phyloP scores from a whole-genome alignment of 2,797 vertebrate genomes.

The Aselliscus stoliczkanus region DNA sequence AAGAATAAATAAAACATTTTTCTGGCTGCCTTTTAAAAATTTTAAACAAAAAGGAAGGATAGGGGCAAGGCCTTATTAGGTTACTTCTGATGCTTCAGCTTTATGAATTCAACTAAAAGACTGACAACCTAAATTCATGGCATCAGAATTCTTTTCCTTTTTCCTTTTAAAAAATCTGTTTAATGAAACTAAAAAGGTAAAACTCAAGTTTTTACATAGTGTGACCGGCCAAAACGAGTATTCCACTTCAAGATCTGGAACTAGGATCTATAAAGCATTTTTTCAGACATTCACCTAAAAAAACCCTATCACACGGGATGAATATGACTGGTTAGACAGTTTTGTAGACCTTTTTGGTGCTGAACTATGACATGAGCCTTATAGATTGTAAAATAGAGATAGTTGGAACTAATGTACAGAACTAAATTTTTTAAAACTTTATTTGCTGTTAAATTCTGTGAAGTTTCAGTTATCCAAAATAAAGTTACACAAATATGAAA shows the following conservation, averaged over 20 bases:
- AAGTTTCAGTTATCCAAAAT: slow-evolving; percentile 76
- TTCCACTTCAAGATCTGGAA: slow-evolving; percentile 34
- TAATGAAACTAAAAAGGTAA: slow-evolving; percentile 29
- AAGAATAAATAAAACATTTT: slow-evolving; percentile 24
- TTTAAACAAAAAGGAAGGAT: neutral
- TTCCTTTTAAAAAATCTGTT: neutral
- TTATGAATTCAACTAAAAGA: slow-evolving; percentile 40
- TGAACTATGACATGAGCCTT: slow-evolving; percentile 79
- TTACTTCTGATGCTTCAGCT: slow-evolving; percentile 46
- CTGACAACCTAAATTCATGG: slow-evolving; percentile 36
- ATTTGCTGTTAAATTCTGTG: slow-evolving; percentile 78
- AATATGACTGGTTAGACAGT: slow-evolving; percentile 61
- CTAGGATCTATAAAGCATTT: slow-evolving; percentile 26
- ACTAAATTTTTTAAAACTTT: slow-evolving; percentile 72
- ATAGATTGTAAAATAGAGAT: slow-evolving; percentile 79
- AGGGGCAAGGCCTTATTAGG: slow-evolving; percentile 14
- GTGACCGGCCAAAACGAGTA: slow-evolving; percentile 41
- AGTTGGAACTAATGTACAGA: slow-evolving; percentile 80
- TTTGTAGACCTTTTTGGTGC: slow-evolving; percentile 77
- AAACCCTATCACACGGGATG: slow-evolving; percentile 24
- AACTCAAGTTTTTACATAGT: slow-evolving; percentile 40
- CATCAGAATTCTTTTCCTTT: neutral
- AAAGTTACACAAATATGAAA: slow-evolving; percentile 69
- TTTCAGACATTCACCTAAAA: slow-evolving; percentile 41
- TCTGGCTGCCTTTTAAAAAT: slow-evolving; percentile 14